These are phyloP conservation scores for Argyrosomus japonicus DNA, from an alignment of 2,113 vertebrate species.

Conservation along the genomic window DNA sequence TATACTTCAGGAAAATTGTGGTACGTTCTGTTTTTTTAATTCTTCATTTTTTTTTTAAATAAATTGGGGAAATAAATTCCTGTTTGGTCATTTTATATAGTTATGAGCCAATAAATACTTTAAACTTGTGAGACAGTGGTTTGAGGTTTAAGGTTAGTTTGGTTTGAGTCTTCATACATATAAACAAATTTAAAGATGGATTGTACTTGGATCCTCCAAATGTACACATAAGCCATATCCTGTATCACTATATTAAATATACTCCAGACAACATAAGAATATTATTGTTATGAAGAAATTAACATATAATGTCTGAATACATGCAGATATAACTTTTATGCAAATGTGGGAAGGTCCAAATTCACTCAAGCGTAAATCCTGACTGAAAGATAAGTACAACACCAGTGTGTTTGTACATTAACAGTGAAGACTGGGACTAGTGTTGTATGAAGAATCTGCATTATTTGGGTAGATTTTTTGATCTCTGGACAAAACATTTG, in stretches of 20 bases:
- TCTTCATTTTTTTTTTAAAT: slow-evolving; percentile 68
- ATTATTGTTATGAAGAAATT: neutral
- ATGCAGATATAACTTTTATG: slow-evolving; percentile 29
- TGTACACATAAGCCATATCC: too few species aligned
- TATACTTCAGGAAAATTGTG: slow-evolving; percentile 81
- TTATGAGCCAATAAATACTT: neutral
- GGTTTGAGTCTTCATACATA: too few species aligned
- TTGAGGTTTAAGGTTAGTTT: neutral
- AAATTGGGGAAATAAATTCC: slow-evolving; percentile 74
- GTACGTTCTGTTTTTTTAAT: slow-evolving; percentile 82
- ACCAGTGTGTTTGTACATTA: neutral
- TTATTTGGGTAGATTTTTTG: neutral
- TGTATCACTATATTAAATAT: too few species aligned
- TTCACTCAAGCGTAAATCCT: slow-evolving; percentile 73
- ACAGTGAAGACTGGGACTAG: neutral
- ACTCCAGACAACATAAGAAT: too few species aligned
- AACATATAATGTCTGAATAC: neutral
- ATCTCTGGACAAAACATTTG: slow-evolving; percentile 1
- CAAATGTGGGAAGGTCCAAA: slow-evolving; percentile 54
- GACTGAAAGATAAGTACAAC: slow-evolving; percentile 45
- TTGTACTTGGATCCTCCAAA: neutral
- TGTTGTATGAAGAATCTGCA: neutral
- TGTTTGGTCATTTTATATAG: slow-evolving; percentile 51
- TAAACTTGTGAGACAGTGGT: neutral
- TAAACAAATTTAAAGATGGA: neutral